Evolutionary conservation across 1,140 invertebrate species (phyloP), one percentile per base, ranked within the genome.

Genomic region (Musca vetustissima): DNA sequence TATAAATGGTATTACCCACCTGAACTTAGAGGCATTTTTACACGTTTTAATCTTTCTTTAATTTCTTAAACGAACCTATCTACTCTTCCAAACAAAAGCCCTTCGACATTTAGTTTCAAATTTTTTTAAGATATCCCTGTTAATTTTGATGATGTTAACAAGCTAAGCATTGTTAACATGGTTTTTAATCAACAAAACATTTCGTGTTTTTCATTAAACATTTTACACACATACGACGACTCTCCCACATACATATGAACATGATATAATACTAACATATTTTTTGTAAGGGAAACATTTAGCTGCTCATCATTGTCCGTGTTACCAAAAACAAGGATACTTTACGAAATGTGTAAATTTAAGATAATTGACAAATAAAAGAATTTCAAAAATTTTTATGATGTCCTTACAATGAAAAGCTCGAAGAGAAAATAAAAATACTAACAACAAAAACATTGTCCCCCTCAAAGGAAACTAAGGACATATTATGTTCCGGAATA

Each of bases 331-430:
- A 7, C 4, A 55, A 22, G 24, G 24, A 55, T 55, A 55, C 52
- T 55, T 55, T 8, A 2, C 22, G 32, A 59, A 32, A 32, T 59
- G 55, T 59, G 55, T 59, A 59, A 59, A 59, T 59, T 59, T 59
- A 59, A 59, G 55, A 28, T 59, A 59, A 59, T 59, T 59, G 55
- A 59, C 55, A 59, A 59, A 59, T 59, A 59, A 59, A 59, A 59
- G 25, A 59, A 59, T 59, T 59, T 59, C 11, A 59, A 59, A 22
- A 59, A 59, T 59, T 59, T 59, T 59, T 59, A 59, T 59, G 55
- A 59, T 59, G 55, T 59, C 55, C 55, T 59, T 59, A 59, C 55
- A 59, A 28, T 32, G 32, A 28, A 28, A 28, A 28, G 28, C 28
- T 28, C 8, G 3, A 8, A 28, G 28, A 28, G 28, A 3, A 28